These are phyloP conservation scores for Silurus meridionalis DNA, from an alignment of 2,113 vertebrate species.

Conservation along the genomic window DNA sequence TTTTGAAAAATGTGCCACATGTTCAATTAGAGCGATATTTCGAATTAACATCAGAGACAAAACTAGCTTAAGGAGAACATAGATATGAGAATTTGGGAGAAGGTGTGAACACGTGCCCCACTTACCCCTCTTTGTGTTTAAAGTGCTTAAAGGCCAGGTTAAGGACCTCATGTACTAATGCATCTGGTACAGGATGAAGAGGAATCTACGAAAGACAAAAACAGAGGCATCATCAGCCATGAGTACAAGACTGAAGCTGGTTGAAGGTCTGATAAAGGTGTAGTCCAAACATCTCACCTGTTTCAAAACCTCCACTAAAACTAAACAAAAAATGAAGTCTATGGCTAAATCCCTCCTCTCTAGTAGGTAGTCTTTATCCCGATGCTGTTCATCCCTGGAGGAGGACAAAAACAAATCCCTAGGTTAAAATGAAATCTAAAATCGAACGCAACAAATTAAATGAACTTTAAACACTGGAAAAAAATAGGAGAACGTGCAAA, in stretches of 20 bases:
- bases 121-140: slow-evolving; percentile 98
- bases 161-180: slow-evolving; percentile 94
- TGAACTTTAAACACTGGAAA: background rate
- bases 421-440: background rate
- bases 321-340: slow-evolving; percentile 97
- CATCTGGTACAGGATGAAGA: slow-evolving; percentile 95
- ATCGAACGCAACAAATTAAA: background rate
- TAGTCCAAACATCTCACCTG: slow-evolving; percentile 74
- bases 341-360: slow-evolving; percentile 97
- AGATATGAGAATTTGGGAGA: background rate
- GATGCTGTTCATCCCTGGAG: slow-evolving; percentile 91
- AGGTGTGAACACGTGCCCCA: background rate
- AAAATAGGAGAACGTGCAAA: background rate
- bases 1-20: background rate
- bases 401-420: background rate
- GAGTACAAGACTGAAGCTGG: background rate
- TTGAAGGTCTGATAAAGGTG: background rate
- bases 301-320: slow-evolving; percentile 97
- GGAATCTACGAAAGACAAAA: slow-evolving; percentile 81
- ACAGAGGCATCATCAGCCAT: background rate
- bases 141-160: slow-evolving; percentile 99
- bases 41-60: background rate
- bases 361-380: slow-evolving; percentile 88
- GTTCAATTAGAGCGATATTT: background rate
- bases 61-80: background rate